Conservation (phyloP, 1,140 invertebrate species). For the Lethocerus indicus region DNA sequence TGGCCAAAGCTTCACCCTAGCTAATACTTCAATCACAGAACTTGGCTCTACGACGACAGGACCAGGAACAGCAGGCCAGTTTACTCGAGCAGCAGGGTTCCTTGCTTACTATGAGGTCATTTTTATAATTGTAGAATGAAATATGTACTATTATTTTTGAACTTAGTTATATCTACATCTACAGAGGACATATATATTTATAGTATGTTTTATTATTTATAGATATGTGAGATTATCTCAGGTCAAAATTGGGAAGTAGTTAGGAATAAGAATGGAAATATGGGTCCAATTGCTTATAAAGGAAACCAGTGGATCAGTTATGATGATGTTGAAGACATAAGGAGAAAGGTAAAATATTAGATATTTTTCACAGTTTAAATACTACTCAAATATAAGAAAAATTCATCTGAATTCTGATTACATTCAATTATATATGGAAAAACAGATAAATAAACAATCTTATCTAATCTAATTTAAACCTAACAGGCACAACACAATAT, state of each 20-base stretch:
- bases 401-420: too few relatives aligned
- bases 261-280: constrained; percentile 3
- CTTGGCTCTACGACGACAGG: constrained; percentile 37
- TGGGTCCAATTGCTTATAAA: constrained; percentile 12
- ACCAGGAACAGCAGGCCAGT: constrained; percentile 36
- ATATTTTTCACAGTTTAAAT: too few relatives aligned
- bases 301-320: constrained; percentile 49
- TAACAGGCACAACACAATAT: too few relatives aligned
- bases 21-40: constrained; percentile 24
- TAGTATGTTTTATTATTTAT: constrained; percentile 2
- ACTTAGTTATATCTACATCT: background rate
- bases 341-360: constrained; percentile 25
- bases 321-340: constrained; percentile 39
- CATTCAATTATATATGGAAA: too few relatives aligned
- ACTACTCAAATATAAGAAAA: too few relatives aligned
- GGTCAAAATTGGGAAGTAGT: constrained; percentile 10
- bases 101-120: constrained; percentile 49
- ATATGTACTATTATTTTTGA: constrained; percentile 1
- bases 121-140: background rate
- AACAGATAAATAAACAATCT: too few relatives aligned
- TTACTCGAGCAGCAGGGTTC: constrained; percentile 41
- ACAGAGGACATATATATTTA: background rate
- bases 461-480: too few relatives aligned
- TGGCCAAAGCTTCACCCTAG: constrained; percentile 40
- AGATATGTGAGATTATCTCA: constrained; percentile 14